These are phyloP conservation scores for Gopherus flavomarginatus DNA, from an alignment of 2,113 vertebrate genomes.

Conservation along the genomic window DNA sequence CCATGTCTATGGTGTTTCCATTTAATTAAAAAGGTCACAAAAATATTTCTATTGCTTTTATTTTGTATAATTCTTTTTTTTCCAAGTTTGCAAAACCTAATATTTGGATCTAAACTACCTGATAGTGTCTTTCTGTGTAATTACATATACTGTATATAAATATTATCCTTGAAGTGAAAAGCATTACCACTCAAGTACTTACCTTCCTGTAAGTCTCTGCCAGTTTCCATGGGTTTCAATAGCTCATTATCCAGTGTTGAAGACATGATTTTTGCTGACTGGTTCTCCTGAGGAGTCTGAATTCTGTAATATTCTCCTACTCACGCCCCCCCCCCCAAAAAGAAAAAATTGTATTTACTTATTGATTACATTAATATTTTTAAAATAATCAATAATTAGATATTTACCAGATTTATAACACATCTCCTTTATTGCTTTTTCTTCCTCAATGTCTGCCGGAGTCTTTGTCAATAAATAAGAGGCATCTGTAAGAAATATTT, in stretches of 20 bases:
- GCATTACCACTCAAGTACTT: conserved; percentile 31
- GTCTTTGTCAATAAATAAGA: conserved; percentile 70
- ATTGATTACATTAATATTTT: neutral
- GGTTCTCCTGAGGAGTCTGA: conserved; percentile 42
- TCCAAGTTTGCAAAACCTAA: neutral
- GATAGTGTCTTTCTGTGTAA: neutral
- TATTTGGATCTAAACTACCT: neutral
- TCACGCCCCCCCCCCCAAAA: neutral
- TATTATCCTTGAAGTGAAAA: neutral
- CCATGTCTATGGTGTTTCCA: neutral
- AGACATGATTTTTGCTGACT: conserved; percentile 3
- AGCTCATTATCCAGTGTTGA: conserved; percentile 47
- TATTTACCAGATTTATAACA: conserved; percentile 79
- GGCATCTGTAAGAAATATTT: conserved; percentile 70
- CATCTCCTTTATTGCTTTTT: conserved; percentile 79
- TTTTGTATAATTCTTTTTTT: neutral
- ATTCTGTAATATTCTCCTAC: conserved; percentile 80
- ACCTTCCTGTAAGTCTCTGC: conserved; percentile 74
- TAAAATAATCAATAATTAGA: neutral
- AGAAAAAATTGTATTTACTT: neutral
- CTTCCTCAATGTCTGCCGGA: conserved; percentile 77
- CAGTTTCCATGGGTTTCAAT: conserved; percentile 60
- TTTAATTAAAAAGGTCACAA: neutral
- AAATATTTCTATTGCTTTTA: neutral
- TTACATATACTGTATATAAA: neutral